These are phyloP conservation scores for Macrocentrus cingulum DNA, from an alignment of 1,140 invertebrate genomes.

Conservation along the genomic window DNA sequence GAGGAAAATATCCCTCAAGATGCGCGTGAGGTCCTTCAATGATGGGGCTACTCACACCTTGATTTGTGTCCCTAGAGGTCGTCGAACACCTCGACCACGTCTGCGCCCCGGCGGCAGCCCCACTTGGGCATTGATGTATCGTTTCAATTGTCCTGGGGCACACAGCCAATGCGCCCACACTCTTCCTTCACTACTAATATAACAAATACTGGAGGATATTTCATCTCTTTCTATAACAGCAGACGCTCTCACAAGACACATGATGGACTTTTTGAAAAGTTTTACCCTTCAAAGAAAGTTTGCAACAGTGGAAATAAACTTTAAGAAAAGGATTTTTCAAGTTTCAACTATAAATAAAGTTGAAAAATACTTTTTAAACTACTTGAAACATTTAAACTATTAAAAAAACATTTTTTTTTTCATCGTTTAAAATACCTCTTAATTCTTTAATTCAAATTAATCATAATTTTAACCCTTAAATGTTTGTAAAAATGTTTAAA, in stretches of 20 bases:
- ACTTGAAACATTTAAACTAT: too few species aligned
- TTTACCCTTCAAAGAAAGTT: not conserved
- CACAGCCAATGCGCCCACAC: conserved; percentile 9
- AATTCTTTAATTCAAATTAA: too few species aligned
- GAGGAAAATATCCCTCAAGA: not conserved
- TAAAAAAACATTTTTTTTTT: too few species aligned
- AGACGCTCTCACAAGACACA: not conserved
- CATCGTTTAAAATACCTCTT: too few species aligned
- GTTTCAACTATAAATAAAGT: too few species aligned
- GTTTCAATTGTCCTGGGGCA: conserved; percentile 34
- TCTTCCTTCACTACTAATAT: conserved; percentile 25
- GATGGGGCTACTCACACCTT: conserved; percentile 23
- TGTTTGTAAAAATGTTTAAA: too few species aligned
- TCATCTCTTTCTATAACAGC: not conserved
- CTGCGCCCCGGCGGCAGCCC: conserved; percentile 4
- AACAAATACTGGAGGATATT: conserved; percentile 28
- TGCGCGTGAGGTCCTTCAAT: not conserved
- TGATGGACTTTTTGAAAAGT: not conserved
- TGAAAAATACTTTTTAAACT: too few species aligned
- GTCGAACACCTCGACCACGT: not conserved
- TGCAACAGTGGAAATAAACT: too few species aligned
- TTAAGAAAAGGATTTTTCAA: too few species aligned
- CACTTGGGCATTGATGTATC: conserved; percentile 31
- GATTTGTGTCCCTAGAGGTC: conserved; percentile 25
- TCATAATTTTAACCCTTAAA: too few species aligned